These are phyloP conservation scores for Saccostrea echinata DNA, from an alignment of 1,140 invertebrate genomes.

Conservation along the genomic window DNA sequence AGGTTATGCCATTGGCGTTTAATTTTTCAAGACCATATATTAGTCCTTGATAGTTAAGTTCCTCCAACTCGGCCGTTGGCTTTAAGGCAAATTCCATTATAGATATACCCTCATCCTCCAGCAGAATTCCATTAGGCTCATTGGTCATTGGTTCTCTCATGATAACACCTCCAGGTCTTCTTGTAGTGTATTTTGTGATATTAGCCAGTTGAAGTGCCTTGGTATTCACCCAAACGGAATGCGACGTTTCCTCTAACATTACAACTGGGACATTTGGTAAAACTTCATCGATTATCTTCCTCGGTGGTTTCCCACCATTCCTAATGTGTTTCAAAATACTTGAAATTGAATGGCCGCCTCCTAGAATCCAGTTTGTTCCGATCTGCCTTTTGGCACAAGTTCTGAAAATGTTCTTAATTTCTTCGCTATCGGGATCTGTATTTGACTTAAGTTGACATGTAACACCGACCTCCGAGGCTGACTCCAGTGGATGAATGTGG, in stretches of 20 bases:
- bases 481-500: neutral
- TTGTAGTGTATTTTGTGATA: slow-evolving; percentile 27
- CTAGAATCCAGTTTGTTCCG: slow-evolving; percentile 58
- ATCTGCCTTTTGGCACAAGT: slow-evolving; percentile 42
- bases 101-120: slow-evolving; percentile 55
- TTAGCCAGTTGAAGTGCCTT: slow-evolving; percentile 46
- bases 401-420: neutral
- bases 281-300: slow-evolving; percentile 47
- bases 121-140: slow-evolving; percentile 59
- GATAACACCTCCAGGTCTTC: slow-evolving; percentile 51
- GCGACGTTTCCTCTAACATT: slow-evolving; percentile 59
- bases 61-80: slow-evolving; percentile 19
- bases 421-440: neutral
- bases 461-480: neutral
- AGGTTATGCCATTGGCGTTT: slow-evolving; percentile 56
- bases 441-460: neutral
- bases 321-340: slow-evolving; percentile 48
- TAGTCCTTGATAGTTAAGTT: slow-evolving; percentile 52
- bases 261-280: slow-evolving; percentile 45
- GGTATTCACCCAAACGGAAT: slow-evolving; percentile 60
- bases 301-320: slow-evolving; percentile 42
- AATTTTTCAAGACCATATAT: slow-evolving; percentile 47
- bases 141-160: slow-evolving; percentile 46
- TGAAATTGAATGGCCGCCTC: slow-evolving; percentile 52
- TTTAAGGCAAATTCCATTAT: slow-evolving; percentile 56